Percentiles rank a stretch among this genome's conserved stretches.
These are phyloP conservation scores for Pentalonia nigronervosa DNA, from an alignment of 1,140 invertebrate genomes.

Conservation along the genomic window DNA sequence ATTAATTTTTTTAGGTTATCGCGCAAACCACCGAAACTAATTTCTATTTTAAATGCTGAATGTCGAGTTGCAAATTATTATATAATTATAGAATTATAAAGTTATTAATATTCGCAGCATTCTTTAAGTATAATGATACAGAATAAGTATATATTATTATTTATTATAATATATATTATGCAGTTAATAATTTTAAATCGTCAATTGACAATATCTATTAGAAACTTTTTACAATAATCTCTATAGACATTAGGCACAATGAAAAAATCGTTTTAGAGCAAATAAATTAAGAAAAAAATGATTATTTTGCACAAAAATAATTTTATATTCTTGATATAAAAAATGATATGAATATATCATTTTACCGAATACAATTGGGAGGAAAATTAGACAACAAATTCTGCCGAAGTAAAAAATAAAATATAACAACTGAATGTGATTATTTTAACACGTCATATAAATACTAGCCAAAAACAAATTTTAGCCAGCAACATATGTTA, in stretches of 20 bases:
- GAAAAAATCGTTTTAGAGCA: not conserved
- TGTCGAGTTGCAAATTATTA: not conserved
- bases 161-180: not conserved
- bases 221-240: not conserved
- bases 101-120: not conserved
- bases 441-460: not conserved
- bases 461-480: not conserved
- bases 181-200: not conserved
- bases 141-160: not conserved
- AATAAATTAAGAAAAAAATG: not conserved
- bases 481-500: not conserved
- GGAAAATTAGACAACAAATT: not conserved
- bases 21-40: not conserved
- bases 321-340: not conserved
- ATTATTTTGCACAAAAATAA: not conserved
- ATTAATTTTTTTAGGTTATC: not conserved
- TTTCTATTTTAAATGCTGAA: slow-evolving; percentile 1
- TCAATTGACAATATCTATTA: not conserved
- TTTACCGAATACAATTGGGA: not conserved
- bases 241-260: not conserved
- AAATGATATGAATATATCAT: no score
- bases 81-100: slow-evolving; percentile 2
- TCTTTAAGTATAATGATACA: not conserved
- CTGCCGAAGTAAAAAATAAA: not conserved
- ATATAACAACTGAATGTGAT: not conserved